These are phyloP conservation scores for Tridacna gigas DNA, from an alignment of 2,888 invertebrate species.

Conservation along the genomic window DNA sequence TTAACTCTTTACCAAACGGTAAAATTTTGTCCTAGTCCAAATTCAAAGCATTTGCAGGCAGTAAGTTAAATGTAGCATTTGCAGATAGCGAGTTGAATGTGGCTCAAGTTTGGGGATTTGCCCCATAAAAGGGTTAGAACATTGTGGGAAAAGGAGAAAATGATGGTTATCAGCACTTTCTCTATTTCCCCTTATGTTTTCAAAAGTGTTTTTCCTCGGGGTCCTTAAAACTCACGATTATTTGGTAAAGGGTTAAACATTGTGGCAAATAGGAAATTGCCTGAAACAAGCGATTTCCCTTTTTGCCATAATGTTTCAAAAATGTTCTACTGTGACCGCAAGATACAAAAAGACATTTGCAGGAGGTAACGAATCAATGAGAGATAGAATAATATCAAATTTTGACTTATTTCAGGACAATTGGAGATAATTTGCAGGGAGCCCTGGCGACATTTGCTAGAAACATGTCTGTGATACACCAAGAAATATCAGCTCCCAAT, in stretches of 20 bases:
- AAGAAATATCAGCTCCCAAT: conserved; percentile 84
- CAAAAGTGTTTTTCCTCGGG: too few relatives aligned
- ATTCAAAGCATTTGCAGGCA: too few relatives aligned
- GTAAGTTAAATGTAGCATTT: too few relatives aligned
- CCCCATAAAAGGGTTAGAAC: neutral
- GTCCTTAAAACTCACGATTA: too few relatives aligned
- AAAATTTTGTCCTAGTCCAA: too few relatives aligned
- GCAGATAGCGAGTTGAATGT: too few relatives aligned
- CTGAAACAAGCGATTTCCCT: neutral
- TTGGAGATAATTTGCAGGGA: conserved; percentile 83
- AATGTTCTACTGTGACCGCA: neutral
- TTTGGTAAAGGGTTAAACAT: neutral
- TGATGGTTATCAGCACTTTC: neutral
- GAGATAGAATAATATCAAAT: too few relatives aligned
- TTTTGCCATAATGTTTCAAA: neutral
- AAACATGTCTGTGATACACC: conserved; percentile 84
- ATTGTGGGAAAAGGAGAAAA: neutral
- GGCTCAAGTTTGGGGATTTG: too few relatives aligned
- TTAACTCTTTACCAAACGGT: too few relatives aligned
- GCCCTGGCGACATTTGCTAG: conserved; percentile 83
- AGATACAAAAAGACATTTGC: too few relatives aligned
- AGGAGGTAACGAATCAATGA: too few relatives aligned
- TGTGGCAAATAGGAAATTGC: neutral
- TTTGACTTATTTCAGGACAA: conserved; percentile 74
- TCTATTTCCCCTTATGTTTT: too few relatives aligned